Percentiles rank a stretch among this genome's conserved stretches.
phyloP scores from a whole-genome alignment of 92 coral and sea anemone species.

The Porites evermanni region DNA sequence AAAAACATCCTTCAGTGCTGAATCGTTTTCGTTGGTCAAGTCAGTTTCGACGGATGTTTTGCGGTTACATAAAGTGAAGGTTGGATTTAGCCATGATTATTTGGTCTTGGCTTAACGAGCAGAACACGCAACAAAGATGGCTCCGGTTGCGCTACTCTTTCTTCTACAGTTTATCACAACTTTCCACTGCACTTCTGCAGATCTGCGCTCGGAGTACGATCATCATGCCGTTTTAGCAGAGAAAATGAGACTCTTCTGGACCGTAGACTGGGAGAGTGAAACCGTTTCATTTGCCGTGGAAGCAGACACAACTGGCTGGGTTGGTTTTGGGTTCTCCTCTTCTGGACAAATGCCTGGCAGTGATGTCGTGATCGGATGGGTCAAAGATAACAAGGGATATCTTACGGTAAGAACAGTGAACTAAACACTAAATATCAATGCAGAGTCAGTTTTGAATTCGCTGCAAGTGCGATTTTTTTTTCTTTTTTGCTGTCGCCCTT shows the following conservation, averaged over 20 bases:
- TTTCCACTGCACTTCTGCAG: constrained; percentile 1
- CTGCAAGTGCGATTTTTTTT: too few species aligned
- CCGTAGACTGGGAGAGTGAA: constrained; percentile 14
- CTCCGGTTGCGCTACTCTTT: background rate
- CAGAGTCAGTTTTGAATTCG: too few species aligned
- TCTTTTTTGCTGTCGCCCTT: too few species aligned
- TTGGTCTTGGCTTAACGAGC: too few species aligned
- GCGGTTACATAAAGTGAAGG: too few species aligned
- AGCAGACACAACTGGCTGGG: constrained; percentile 53
- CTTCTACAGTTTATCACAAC: background rate
- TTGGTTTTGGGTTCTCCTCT: constrained; percentile 50
- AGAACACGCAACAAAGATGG: background rate
- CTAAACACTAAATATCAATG: too few species aligned
- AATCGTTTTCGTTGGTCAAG: too few species aligned
- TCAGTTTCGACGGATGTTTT: too few species aligned
- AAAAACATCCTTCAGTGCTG: too few species aligned
- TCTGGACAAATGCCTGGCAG: constrained; percentile 18
- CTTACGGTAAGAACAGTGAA: constrained; percentile 23
- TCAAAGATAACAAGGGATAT: constrained; percentile 40
- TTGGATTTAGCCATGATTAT: too few species aligned
- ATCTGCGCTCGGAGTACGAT: constrained; percentile 32
- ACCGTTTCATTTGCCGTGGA: constrained; percentile 46
- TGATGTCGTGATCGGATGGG: constrained; percentile 36
- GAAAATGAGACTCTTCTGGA: constrained; percentile 48
- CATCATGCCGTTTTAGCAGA: constrained; percentile 41